phyloP scores from a whole-genome alignment of 2,797 vertebrate species.

The Adelosebastes latens region DNA sequence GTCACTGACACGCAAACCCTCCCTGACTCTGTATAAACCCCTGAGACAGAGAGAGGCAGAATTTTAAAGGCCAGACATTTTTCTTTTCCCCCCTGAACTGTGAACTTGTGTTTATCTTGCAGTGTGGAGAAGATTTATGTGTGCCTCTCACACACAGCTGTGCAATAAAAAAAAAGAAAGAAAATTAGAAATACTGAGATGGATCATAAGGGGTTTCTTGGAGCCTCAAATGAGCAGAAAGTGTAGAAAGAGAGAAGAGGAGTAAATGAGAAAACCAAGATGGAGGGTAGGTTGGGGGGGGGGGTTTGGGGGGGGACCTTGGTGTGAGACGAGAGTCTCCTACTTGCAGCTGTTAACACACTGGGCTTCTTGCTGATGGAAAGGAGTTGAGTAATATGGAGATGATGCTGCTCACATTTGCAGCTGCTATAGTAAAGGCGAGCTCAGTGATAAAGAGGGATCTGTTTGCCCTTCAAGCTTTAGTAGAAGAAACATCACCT shows the following conservation, averaged over 20 bases:
- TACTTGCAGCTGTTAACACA: conserved; percentile 58
- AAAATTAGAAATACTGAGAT: conserved; percentile 11
- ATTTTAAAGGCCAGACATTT: conserved; percentile 33
- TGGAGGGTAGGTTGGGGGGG: neutral
- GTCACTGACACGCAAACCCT: conserved; percentile 57
- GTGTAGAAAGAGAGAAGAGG: neutral
- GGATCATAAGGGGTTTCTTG: conserved; percentile 6
- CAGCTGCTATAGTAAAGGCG: conserved; percentile 33
- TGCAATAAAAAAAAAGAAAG: neutral
- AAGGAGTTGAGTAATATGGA: conserved; percentile 5
- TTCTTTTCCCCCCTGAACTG: conserved; percentile 19
- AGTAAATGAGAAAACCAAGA: conserved; percentile 22
- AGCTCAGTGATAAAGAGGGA: neutral
- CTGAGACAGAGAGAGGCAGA: conserved; percentile 43
- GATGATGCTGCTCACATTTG: conserved; percentile 19
- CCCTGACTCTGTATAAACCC: conserved; percentile 53
- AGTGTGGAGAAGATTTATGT: neutral
- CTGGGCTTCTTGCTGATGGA: conserved; percentile 15
- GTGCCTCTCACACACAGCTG: conserved; percentile 26
- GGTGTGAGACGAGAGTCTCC: conserved; percentile 4
- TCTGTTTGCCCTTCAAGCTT: neutral
- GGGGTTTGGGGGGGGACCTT: neutral
- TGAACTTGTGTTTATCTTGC: conserved; percentile 46
- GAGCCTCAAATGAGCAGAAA: conserved; percentile 7
- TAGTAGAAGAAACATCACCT: neutral